A percentile compares a stretch with the other conserved stretches of the same genome.
Evolutionary conservation across 2,888 invertebrate genomes (phyloP).

Genomic region (Volucella zonaria): DNA sequence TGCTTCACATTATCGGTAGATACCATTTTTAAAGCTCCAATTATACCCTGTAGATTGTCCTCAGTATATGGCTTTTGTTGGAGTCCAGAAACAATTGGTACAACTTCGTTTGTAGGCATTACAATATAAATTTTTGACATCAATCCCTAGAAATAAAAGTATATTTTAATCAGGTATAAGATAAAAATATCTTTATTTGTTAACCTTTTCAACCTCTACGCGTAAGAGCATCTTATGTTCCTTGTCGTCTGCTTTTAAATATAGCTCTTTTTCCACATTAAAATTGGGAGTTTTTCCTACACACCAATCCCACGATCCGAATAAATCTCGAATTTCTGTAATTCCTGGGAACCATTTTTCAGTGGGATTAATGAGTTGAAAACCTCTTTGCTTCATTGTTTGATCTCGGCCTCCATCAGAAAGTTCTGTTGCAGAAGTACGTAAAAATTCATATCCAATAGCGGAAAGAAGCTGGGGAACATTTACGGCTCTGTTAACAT

Average conservation of each 20-base stretch:
- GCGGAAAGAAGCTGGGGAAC: constrained; percentile 90
- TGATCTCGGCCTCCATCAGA: constrained; percentile 89
- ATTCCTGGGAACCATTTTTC: constrained; percentile 95
- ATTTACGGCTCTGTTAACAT: constrained; percentile 88
- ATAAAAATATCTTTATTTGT: not conserved
- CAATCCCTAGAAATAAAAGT: constrained; percentile 68
- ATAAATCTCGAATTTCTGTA: constrained; percentile 86
- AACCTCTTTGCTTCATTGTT: constrained; percentile 90
- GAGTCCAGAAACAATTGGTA: constrained; percentile 81
- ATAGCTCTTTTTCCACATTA: constrained; percentile 84
- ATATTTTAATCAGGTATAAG: not conserved
- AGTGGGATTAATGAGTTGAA: constrained; percentile 92
- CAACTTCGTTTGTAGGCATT: constrained; percentile 79
- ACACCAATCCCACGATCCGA: constrained; percentile 93
- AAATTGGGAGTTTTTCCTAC: constrained; percentile 94
- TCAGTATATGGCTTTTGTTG: constrained; percentile 80
- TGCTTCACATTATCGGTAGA: constrained; percentile 82
- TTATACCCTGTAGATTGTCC: constrained; percentile 80
- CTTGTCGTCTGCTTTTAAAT: constrained; percentile 83
- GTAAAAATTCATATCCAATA: constrained; percentile 92
- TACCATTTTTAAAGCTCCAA: constrained; percentile 81
- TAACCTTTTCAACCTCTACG: constrained; percentile 83
- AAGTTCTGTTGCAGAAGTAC: constrained; percentile 87
- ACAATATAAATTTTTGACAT: constrained; percentile 80
- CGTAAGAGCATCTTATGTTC: constrained; percentile 85